Base-by-base conservation (phyloP, 35 echinoderm and acorn worm species). In the Amphiura filiformis region DNA sequence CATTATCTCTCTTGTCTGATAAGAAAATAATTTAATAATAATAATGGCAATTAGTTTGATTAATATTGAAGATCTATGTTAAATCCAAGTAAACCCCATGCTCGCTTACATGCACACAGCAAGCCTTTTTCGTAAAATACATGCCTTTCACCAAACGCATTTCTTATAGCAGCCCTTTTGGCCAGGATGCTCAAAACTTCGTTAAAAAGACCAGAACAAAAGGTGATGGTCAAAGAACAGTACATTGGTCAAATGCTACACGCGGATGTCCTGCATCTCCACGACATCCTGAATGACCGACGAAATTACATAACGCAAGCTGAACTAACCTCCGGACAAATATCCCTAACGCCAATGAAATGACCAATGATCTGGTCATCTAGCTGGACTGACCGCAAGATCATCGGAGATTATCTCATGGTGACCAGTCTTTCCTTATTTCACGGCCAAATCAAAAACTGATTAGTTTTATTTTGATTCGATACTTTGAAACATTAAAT, bases 211-310 rank as follows among this genome's bases (percentile, higher is more conserved):
- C 61, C 28, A 70, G 26, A 3, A 70, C 26, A 70, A 70, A 18
- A 30, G 61, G 61, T 70, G 61, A 70, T 70, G 61, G 61, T 70
- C 61, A 70, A 15, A 70, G 26, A 30, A 70, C 11, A 70, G 61
- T 70, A 30, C 11, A 70, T 2, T 70, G 61, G 61, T 70, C 61
- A 70, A 70, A 3, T 70, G 28, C 17, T 70, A 70, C 44, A 70
- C 61, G 61, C n/a, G 61, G 61, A 70, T 70, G 61, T 70, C 61
- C 61, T 70, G 61, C 7, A 70, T 30, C n/a, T n/a, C n/a, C n/a
- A 23, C 28, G 2, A 23, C 61, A 26, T 70, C 61, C 61, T 5
- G 61, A 70, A 26, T 13, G 28, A 70, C 61, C 61, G 61, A 70
- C 61, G 61, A 70, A 70, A 30, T 70, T 70, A 70, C 61, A 70